Evolutionary conservation across 2,888 invertebrate genomes (phyloP).

Genomic region (Ganaspis brasiliensis): DNA sequence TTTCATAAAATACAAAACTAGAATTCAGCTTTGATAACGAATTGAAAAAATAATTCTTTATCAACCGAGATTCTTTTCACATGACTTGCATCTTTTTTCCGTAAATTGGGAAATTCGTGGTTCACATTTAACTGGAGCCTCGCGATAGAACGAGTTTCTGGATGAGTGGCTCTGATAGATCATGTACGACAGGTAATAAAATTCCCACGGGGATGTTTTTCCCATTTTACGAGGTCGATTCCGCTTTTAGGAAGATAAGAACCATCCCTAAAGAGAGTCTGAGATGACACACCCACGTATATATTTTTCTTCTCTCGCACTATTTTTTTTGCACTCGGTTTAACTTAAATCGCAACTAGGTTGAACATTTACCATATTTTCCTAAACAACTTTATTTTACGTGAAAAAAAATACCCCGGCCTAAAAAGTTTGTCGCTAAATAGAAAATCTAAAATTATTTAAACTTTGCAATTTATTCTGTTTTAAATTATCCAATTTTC

Average conservation of each 20-base stretch:
- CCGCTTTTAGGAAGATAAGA: conserved; percentile 36
- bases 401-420: too few species aligned
- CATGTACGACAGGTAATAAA: conserved; percentile 36
- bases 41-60: neutral
- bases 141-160: neutral
- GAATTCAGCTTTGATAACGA: neutral
- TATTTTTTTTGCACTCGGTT: neutral
- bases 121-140: conserved; percentile 15
- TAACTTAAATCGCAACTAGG: neutral
- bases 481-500: too few species aligned
- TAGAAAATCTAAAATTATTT: too few species aligned
- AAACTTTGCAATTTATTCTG: too few species aligned
- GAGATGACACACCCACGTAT: conserved; percentile 20
- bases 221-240: conserved; percentile 36
- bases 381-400: too few species aligned
- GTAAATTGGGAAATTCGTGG: conserved; percentile 18
- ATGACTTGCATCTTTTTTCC: conserved; percentile 16
- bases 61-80: neutral
- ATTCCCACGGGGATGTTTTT: conserved; percentile 39
- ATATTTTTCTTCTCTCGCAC: conserved; percentile 9
- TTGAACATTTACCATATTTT: neutral
- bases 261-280: conserved; percentile 18
- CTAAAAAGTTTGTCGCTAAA: too few species aligned
- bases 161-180: conserved; percentile 18
- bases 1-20: too few species aligned